phyloP scores from a whole-genome alignment of 2,113 vertebrate genomes.

The Gymnocephalus cernua region DNA sequence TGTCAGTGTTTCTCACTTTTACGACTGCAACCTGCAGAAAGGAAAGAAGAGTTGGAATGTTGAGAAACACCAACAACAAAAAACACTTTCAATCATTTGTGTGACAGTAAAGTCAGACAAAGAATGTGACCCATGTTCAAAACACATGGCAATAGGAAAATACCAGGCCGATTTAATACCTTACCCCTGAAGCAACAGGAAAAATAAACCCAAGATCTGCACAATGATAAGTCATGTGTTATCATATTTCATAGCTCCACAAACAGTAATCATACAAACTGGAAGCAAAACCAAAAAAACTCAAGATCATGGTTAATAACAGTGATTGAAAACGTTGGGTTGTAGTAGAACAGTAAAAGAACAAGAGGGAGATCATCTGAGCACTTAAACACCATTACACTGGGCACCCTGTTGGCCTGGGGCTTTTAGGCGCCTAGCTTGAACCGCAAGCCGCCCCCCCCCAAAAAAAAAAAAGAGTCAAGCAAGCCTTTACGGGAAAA shows the following conservation, averaged over 20 bases:
- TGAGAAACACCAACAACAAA: neutral
- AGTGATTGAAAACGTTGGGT: neutral
- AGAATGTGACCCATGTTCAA: neutral
- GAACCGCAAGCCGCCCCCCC: neutral
- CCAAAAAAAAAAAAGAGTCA: too few relatives aligned
- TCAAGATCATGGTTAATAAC: neutral
- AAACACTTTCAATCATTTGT: neutral
- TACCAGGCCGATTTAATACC: neutral
- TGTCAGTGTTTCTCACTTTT: conserved; percentile 96
- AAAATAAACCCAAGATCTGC: neutral
- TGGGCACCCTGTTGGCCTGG: neutral
- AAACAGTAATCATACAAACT: neutral
- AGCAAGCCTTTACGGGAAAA: too few relatives aligned
- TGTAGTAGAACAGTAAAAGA: neutral
- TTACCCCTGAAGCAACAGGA: neutral
- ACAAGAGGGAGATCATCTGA: neutral
- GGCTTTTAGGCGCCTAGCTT: neutral
- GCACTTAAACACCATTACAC: neutral
- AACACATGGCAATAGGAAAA: neutral
- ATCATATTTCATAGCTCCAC: neutral
- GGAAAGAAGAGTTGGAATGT: conserved; percentile 16
- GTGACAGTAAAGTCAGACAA: conserved; percentile 1
- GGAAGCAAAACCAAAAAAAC: neutral
- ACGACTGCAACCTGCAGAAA: conserved; percentile 95
- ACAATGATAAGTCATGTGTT: neutral